Conservation (phyloP, 2,113 vertebrate species). For the Mobula birostris region DNA sequence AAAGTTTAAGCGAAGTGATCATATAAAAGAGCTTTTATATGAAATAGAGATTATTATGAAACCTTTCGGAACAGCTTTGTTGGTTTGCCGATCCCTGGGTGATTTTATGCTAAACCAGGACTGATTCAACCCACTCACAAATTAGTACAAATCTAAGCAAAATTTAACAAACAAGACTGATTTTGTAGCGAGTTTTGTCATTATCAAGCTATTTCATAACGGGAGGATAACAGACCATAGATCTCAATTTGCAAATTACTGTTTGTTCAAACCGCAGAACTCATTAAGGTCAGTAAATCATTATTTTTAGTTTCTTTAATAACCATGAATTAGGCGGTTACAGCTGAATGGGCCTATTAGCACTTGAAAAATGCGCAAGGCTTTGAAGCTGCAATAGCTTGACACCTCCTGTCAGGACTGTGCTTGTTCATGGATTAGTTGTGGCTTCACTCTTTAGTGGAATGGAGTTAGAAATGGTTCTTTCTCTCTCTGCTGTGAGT, state of each 20-base stretch:
- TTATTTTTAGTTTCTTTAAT: slow-evolving; percentile 25
- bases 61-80: neutral
- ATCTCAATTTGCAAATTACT: neutral
- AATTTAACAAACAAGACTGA: neutral
- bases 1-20: neutral
- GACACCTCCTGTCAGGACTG: slow-evolving; percentile 21
- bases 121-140: neutral
- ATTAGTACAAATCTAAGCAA: neutral
- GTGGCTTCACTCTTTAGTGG: neutral
- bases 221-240: neutral
- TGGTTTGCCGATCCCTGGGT: neutral
- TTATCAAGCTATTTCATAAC: neutral
- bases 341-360: neutral
- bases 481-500: neutral
- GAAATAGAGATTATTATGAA: neutral
- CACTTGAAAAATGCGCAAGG: neutral
- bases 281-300: slow-evolving; percentile 19
- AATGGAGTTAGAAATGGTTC: neutral
- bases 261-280: slow-evolving; percentile 20
- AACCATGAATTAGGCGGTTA: neutral
- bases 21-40: neutral
- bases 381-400: neutral
- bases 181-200: neutral
- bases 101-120: neutral
- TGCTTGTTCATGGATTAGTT: slow-evolving; percentile 25